phyloP scores from a whole-genome alignment of 2,797 vertebrate species.

The Ciconia nigra region DNA sequence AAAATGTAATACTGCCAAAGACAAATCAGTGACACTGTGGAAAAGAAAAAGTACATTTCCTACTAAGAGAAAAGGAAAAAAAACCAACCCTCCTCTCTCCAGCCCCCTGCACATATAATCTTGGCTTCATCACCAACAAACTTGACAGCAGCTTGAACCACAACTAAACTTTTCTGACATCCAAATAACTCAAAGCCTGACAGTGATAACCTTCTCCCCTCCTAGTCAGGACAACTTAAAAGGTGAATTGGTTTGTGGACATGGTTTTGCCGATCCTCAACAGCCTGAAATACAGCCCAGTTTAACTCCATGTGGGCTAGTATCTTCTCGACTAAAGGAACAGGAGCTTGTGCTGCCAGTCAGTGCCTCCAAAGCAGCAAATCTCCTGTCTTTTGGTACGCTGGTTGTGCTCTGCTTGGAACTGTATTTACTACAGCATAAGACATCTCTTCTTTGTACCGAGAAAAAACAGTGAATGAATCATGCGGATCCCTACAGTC shows the following conservation, averaged over 20 bases:
- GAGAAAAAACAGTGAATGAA: constrained; percentile 46
- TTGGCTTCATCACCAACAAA: neutral
- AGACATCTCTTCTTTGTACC: constrained; percentile 1
- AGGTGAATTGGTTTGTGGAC: neutral
- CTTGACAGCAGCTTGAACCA: neutral
- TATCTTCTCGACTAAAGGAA: neutral
- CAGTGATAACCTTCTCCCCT: neutral
- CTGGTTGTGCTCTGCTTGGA: constrained; percentile 12
- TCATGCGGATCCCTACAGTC: constrained; percentile 25
- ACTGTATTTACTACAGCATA: neutral
- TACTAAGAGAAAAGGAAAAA: neutral
- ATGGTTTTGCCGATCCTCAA: neutral
- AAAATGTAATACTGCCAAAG: neutral
- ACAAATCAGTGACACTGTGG: neutral
- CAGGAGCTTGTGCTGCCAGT: neutral
- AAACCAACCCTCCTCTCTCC: neutral
- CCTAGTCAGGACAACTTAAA: neutral
- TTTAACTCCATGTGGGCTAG: neutral
- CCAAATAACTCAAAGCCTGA: neutral
- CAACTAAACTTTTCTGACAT: neutral
- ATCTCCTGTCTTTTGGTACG: neutral
- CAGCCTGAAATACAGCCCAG: neutral
- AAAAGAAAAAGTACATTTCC: neutral
- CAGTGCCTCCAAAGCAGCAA: neutral
- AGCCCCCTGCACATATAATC: neutral